Evolutionary conservation across 2,113 vertebrate species (phyloP), one percentile per base, ranked within the genome.

Genomic region (Probosciger aterrimus): DNA sequence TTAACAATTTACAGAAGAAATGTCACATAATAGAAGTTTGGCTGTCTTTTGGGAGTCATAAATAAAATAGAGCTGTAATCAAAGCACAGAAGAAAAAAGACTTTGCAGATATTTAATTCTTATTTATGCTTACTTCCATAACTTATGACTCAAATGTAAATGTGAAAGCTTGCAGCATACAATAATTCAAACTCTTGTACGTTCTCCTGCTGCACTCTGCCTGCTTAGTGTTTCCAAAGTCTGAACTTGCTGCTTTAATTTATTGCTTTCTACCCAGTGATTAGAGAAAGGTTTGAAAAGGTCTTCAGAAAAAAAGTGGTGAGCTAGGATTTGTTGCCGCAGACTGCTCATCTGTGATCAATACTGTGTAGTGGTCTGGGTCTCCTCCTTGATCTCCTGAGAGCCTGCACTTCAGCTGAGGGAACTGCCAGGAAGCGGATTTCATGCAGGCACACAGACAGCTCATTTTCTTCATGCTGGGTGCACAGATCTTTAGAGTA

Each of bases 1-100:
- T 96, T 94, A 97, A 97, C 97, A 98, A 97, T 98, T 97, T 98
- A 96, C 87, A 92, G 97, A 96, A 98, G 93, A 96, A 97, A 97
- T 97, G 95, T 96, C 95, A 96, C 62, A 62, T 95, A 92, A 95
- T 95, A 96, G 96, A 96, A 97, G 86, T 97, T 97, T 93, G 86
- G 77, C 86, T 96, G 76, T 94, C 98, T 97, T 97, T 82, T 68
- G 97, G 96, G 97, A 97, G 68, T 71, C 84, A 97, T 98, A 98
- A 98, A 98, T 98, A 98, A 98, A 97, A 95, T 9, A 95, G 84
- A 85, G 60, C 73, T 93, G 88, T 97, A 98, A 98, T 97, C 97
- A 98, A 97, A 97, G 68, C 94, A 95, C 92, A 96, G 97, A 96
- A 97, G 94, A 91, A 96, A 98, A 98, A 97, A 96, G 95, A 95